A percentile compares a stretch with the other conserved stretches of the same genome.
phyloP scores from a whole-genome alignment of 2,888 invertebrate species.

The Mechanitis messenoides region DNA sequence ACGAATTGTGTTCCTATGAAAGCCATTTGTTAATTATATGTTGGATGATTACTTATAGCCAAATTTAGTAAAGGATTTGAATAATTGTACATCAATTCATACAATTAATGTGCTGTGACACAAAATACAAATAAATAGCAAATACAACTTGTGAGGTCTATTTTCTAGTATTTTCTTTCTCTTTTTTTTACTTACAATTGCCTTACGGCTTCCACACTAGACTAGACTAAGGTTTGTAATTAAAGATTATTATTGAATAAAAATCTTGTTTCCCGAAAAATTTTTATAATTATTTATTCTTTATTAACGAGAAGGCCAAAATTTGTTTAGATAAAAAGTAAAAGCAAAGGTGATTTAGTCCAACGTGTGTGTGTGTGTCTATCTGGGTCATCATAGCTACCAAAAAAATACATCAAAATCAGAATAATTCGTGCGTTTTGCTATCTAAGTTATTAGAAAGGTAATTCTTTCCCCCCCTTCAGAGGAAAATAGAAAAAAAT shows the following conservation, averaged over 20 bases:
- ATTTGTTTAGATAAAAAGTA: background rate
- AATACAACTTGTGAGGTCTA: background rate
- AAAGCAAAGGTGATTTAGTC: too few species aligned
- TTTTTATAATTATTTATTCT: slow-evolving; percentile 26
- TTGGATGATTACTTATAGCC: background rate
- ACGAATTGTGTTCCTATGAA: too few species aligned
- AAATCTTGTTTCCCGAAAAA: slow-evolving; percentile 44
- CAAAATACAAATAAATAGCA: background rate
- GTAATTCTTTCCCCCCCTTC: too few species aligned
- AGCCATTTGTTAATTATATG: too few species aligned
- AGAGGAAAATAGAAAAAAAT: too few species aligned
- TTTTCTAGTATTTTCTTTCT: background rate
- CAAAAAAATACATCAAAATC: too few species aligned
- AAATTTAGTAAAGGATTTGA: background rate
- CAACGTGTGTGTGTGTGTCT: too few species aligned
- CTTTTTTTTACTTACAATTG: slow-evolving; percentile 27
- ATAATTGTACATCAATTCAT: background rate
- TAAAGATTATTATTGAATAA: slow-evolving; percentile 42
- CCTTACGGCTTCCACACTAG: slow-evolving; percentile 41
- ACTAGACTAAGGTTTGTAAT: slow-evolving; percentile 41
- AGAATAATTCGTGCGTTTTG: too few species aligned
- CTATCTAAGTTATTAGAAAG: too few species aligned
- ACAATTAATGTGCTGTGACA: background rate
- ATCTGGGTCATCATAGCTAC: too few species aligned
- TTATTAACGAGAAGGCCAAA: background rate